Conservation (phyloP, 2,888 invertebrate genomes). For the Crioceris asparagi region DNA sequence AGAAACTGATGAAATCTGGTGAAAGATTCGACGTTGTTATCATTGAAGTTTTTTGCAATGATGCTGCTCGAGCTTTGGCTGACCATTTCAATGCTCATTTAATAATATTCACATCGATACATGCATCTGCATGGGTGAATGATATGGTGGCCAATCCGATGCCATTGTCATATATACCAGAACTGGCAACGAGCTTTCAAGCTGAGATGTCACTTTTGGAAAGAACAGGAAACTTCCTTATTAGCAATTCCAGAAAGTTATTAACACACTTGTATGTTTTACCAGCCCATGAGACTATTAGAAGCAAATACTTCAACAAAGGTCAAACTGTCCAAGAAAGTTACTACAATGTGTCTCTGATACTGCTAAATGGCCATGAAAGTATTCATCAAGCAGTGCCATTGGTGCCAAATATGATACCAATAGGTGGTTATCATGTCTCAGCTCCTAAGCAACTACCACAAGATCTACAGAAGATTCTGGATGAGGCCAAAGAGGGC, state of each 20-base stretch:
- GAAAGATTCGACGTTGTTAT: constrained; percentile 32
- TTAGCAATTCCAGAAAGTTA: constrained; percentile 8
- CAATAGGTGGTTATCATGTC: constrained; percentile 46
- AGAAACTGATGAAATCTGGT: constrained; percentile 27
- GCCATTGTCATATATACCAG: no score
- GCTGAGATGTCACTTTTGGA: constrained; percentile 40
- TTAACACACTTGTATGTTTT: constrained; percentile 16
- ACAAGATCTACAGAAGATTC: constrained; percentile 39
- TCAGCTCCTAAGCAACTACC: constrained; percentile 25
- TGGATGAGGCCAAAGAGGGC: constrained; percentile 45
- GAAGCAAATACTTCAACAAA: constrained; percentile 26
- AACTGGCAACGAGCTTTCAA: background rate
- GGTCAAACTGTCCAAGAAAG: constrained; percentile 21
- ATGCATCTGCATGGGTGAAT: constrained; percentile 38
- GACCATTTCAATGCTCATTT: constrained; percentile 30
- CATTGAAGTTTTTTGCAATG: constrained; percentile 40
- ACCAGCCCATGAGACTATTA: constrained; percentile 22
- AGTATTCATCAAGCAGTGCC: constrained; percentile 42
- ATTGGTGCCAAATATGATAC: constrained; percentile 44
- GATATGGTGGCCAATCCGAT: no score
- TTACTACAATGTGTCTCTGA: constrained; percentile 24
- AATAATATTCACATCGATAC: constrained; percentile 36
- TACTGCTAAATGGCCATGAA: constrained; percentile 36
- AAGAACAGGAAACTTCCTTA: constrained; percentile 41
- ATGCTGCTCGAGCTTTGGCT: constrained; percentile 35